A percentile compares a stretch with the other conserved stretches of the same genome.
These are phyloP conservation scores for Hypotaenidia philippensis DNA, from an alignment of 2,797 vertebrate genomes.

Conservation along the genomic window DNA sequence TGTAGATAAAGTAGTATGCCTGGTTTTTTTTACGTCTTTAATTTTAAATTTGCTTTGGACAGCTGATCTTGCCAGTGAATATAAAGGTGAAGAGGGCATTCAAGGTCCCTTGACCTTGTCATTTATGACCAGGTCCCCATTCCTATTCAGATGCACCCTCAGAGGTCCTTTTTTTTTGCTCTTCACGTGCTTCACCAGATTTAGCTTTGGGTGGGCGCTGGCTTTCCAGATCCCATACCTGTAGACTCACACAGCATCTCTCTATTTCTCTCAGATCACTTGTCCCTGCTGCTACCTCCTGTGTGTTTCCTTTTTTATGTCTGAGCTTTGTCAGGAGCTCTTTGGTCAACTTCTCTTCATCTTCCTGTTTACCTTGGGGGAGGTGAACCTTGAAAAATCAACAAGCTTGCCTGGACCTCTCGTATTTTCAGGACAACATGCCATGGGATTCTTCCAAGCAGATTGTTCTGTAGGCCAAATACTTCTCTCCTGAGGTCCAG, in stretches of 20 bases:
- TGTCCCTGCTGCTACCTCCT: neutral
- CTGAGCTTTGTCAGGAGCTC: neutral
- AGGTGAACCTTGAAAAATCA: neutral
- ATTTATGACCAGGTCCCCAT: neutral
- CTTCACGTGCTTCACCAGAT: neutral
- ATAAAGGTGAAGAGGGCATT: neutral
- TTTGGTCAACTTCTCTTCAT: neutral
- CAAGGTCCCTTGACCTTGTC: neutral
- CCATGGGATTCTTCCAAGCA: neutral
- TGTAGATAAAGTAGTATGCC: neutral
- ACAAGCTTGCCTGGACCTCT: rapidly evolving
- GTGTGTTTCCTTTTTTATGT: neutral
- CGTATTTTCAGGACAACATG: rapidly evolving
- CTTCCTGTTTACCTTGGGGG: neutral
- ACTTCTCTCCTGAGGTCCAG: neutral
- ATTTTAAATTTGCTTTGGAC: neutral
- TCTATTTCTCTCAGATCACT: neutral
- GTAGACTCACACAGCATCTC: neutral
- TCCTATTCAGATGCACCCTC: neutral
- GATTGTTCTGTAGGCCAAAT: neutral
- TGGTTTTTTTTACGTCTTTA: neutral
- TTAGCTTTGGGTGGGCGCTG: neutral
- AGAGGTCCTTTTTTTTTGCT: neutral
- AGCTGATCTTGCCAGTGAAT: neutral
- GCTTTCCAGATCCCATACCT: neutral